phyloP scores from a whole-genome alignment of 2,888 invertebrate genomes.

The Cancer borealis region DNA sequence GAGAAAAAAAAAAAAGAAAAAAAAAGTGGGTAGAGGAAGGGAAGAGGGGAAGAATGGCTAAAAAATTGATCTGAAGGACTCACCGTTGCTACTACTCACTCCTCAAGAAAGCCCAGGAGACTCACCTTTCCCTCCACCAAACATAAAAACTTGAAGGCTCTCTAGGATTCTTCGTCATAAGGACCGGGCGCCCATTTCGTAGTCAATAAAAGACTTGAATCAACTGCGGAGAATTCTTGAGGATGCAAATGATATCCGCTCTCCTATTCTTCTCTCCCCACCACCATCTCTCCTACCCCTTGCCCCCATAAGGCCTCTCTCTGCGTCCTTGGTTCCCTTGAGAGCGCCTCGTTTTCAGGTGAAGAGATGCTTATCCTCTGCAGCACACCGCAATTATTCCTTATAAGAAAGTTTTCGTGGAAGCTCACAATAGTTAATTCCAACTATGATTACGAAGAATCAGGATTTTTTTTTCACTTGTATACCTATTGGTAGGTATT shows the following conservation, averaged over 20 bases:
- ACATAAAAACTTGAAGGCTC: neutral
- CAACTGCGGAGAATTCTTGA: conserved; percentile 1
- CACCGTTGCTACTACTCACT: neutral
- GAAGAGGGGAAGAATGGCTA: neutral
- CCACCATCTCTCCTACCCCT: neutral
- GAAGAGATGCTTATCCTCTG: too few relatives aligned
- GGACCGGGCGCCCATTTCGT: neutral
- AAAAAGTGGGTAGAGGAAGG: neutral
- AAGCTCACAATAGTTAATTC: too few relatives aligned
- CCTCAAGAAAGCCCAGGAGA: neutral
- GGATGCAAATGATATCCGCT: neutral
- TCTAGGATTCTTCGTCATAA: neutral
- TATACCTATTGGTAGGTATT: too few relatives aligned
- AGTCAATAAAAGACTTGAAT: neutral
- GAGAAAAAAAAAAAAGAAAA: neutral
- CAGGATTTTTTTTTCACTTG: too few relatives aligned
- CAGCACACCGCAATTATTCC: too few relatives aligned
- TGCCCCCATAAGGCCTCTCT: neutral
- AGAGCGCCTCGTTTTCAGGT: neutral
- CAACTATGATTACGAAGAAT: too few relatives aligned
- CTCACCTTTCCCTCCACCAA: neutral
- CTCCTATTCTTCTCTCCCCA: neutral
- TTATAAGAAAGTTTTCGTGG: too few relatives aligned
- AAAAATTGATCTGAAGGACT: neutral
- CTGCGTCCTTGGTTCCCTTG: neutral